Evolutionary conservation across 2,888 invertebrate species (phyloP).

Genomic region (Drosophila tanythrix): DNA sequence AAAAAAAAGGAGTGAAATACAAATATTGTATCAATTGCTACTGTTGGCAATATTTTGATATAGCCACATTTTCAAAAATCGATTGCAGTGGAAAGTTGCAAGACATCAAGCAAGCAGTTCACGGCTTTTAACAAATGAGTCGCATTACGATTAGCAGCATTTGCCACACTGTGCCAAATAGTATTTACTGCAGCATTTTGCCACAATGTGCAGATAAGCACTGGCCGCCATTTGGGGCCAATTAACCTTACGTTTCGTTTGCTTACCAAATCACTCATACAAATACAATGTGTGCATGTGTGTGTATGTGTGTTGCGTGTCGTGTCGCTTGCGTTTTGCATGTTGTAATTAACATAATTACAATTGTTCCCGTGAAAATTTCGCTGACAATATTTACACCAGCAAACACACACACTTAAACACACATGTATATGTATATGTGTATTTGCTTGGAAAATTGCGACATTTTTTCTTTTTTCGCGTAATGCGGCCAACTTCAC

Average conservation of each 20-base stretch:
- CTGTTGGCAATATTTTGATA: conserved; percentile 1
- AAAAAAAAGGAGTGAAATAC: neutral
- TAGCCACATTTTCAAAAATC: neutral
- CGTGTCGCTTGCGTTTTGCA: conserved; percentile 52
- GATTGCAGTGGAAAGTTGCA: conserved; percentile 4
- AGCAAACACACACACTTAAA: conserved; percentile 1
- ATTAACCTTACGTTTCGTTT: conserved; percentile 57
- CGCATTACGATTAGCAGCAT: neutral
- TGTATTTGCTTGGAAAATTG: conserved; percentile 4
- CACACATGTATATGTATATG: neutral
- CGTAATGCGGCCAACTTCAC: neutral
- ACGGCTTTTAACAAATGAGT: neutral
- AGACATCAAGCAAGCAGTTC: neutral
- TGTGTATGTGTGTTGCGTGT: conserved; percentile 38
- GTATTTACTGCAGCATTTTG: conserved; percentile 5
- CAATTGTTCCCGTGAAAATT: conserved; percentile 48
- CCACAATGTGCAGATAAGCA: conserved; percentile 44
- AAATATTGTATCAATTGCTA: neutral
- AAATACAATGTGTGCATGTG: conserved; percentile 1
- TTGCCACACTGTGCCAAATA: conserved; percentile 30
- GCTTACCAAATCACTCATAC: conserved; percentile 21
- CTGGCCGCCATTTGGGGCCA: conserved; percentile 56
- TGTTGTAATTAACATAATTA: conserved; percentile 60
- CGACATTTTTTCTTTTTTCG: conserved; percentile 1
- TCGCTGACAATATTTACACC: conserved; percentile 22